Conservation (phyloP, 2,113 vertebrate species). For the Sphyrna mokarran region DNA sequence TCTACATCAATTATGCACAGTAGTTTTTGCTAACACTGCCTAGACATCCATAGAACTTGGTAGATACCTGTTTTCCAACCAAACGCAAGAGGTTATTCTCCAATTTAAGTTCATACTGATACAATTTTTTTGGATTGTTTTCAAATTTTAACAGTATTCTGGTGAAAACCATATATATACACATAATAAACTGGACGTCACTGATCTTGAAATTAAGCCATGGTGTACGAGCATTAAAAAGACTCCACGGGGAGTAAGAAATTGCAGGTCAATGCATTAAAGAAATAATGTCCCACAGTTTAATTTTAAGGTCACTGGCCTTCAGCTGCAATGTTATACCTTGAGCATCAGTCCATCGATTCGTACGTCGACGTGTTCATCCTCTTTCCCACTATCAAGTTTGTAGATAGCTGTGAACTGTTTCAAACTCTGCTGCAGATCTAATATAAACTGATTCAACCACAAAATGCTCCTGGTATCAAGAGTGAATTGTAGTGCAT, state of each 20-base stretch:
- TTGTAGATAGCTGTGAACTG: constrained; percentile 97
- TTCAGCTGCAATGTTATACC: constrained; percentile 45
- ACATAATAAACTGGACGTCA: background rate
- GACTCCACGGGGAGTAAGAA: background rate
- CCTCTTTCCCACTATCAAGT: constrained; percentile 82
- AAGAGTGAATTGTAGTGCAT: constrained; percentile 89
- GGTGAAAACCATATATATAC: background rate
- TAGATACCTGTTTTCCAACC: background rate
- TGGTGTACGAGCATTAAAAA: background rate
- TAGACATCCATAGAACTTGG: background rate
- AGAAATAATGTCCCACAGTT: background rate
- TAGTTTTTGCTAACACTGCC: background rate
- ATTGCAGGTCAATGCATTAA: background rate
- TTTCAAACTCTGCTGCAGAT: constrained; percentile 89
- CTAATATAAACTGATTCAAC: constrained; percentile 91
- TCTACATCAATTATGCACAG: background rate
- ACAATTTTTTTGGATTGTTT: background rate
- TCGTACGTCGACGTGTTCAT: constrained; percentile 89
- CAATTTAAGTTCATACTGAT: background rate
- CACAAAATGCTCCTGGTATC: constrained; percentile 91
- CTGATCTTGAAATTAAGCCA: background rate
- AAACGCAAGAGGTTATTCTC: background rate
- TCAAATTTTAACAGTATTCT: background rate
- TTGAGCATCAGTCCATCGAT: constrained; percentile 95
- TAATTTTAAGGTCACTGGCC: background rate